A percentile compares a stretch with the other conserved stretches of the same genome.
Evolutionary conservation across 2,888 invertebrate genomes (phyloP).

Genomic region (Ochlodes sylvanus): DNA sequence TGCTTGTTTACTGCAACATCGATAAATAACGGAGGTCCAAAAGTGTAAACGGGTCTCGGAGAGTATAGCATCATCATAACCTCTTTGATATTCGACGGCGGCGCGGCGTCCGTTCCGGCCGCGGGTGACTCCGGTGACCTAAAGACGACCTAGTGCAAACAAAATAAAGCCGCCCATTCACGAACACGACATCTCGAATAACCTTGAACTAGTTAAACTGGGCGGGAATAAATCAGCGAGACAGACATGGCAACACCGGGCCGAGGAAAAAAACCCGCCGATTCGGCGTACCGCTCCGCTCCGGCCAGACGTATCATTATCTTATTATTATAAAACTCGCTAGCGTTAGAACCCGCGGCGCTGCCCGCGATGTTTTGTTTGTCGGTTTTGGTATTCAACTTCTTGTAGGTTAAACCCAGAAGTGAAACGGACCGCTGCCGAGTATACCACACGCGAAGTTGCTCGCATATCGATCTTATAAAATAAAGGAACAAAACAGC

Average conservation of each 20-base stretch:
- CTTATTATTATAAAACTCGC: slow-evolving; percentile 72
- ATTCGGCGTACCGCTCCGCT: slow-evolving; percentile 71
- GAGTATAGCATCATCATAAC: slow-evolving; percentile 24
- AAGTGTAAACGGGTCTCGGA: neutral
- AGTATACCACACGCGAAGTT: slow-evolving; percentile 11
- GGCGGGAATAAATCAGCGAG: slow-evolving; percentile 69
- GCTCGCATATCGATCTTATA: neutral
- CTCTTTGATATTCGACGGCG: slow-evolving; percentile 63
- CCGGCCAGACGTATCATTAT: slow-evolving; percentile 79
- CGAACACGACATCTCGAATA: slow-evolving; percentile 58
- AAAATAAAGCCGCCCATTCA: slow-evolving; percentile 78
- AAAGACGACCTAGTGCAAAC: slow-evolving; percentile 74
- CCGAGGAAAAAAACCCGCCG: slow-evolving; percentile 62
- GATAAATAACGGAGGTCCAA: neutral
- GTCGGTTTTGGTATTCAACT: slow-evolving; percentile 21
- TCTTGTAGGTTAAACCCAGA: slow-evolving; percentile 28
- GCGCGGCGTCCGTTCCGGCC: slow-evolving; percentile 58
- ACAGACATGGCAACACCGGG: slow-evolving; percentile 70
- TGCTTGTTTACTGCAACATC: slow-evolving; percentile 38
- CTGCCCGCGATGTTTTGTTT: slow-evolving; percentile 31
- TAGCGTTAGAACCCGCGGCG: slow-evolving; percentile 44
- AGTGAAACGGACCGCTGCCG: slow-evolving; percentile 24
- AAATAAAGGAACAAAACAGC: too few relatives aligned
- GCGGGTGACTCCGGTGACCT: slow-evolving; percentile 74
- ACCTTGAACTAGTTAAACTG: slow-evolving; percentile 82